Base-by-base conservation (phyloP, 2,113 vertebrate species). In the Oncorhynchus kisutch region DNA sequence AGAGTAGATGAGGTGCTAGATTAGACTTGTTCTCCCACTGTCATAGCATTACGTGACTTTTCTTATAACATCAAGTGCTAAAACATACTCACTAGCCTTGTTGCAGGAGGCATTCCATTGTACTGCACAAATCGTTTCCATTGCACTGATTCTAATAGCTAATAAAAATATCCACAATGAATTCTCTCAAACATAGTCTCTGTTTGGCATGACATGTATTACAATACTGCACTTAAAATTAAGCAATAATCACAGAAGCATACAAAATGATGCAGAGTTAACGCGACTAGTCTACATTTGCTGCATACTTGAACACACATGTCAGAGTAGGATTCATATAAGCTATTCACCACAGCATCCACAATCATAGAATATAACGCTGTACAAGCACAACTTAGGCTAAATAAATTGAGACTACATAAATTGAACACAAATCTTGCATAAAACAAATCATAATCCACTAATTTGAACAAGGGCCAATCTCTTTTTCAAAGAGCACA, bases 81-180 rank as follows among this genome's bases (percentile, higher is more conserved):
- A 24, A 48, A 22, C 20, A 57, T 22, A 1, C 70, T 70, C 39
- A 11, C 9, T 45, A 45, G 39, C 9, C 39, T 45, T 45, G 39
- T 45, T 45, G 72, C 62, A 75, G 62, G 74, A 74, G 29, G 64
- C 45, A 73, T 67, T 62, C 20, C 79, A 67, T 69, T 13, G 60
- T 77, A 70, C 14, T 48, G 80, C 45, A 24, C 8, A 65, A 62
- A 72, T 54, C 14, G 9, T 11, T 65, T n/a, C 62, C 31, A 48
- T 73, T 57, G 45, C 34, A 66, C 72, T 45, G 39, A 66, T 25
- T 48, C 51, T 16, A 54, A 18, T 54, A 54, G 2, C 39, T 45
- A 45, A 11, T 11, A 45, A 11, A 45, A 45, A 45, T 45, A 45
- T 45, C 9, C 39, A 45, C 9, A 45, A 45, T 12, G 39, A 45